Evolutionary conservation across 2,888 invertebrate genomes (phyloP), one percentile per base, ranked within the genome.

Genomic region (Epirrhoe tristata): DNA sequence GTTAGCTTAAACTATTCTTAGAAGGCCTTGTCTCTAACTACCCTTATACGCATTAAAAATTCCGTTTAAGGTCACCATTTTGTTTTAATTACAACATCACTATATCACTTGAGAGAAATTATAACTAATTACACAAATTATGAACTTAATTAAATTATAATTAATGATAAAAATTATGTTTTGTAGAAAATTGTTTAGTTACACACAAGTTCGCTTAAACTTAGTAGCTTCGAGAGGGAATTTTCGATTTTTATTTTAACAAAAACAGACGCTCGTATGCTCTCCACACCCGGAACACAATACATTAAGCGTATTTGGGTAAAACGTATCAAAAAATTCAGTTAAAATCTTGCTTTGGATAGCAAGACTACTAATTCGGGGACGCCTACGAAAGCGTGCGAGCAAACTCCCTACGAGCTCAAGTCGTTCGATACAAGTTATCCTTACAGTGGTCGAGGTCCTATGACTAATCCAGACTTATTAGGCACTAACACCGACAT

Each of bases 21-120:
- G 85, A 93, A 93, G 93, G 93, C 93, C 92, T 84, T 91, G 87
- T 87, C 84, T 85, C 88, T 90, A 91, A 80, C 91, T 91, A 92
- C 89, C 88, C 91, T 92, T 91, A 91, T 81, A 87, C 90, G 89
- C 88, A 88, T 91, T 85, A 87, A 89, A 87, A 91, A 92, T 91
- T 89, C 89, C 90, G 85, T 86, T 86, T 86, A 92, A 92, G 91
- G 91, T 90, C 92, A 92, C 90, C 85, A 86, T 90, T 88, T 89
- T 85, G 85, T 89, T 86, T 88, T 83, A 82, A 87, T 86, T 88
- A 88, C 89, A 88, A 84, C 86, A 79, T 87, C 81, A 84, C 81
- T 88, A 88, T 91, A 93, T 93, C 93, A 92, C 93, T 91, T 90
- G 88, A 88, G 86, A 89, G 82, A 88, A 85, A 88, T 85, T 46